Base-by-base conservation (phyloP, 2,888 invertebrate genomes). In the Drosophila anomelani region DNA sequence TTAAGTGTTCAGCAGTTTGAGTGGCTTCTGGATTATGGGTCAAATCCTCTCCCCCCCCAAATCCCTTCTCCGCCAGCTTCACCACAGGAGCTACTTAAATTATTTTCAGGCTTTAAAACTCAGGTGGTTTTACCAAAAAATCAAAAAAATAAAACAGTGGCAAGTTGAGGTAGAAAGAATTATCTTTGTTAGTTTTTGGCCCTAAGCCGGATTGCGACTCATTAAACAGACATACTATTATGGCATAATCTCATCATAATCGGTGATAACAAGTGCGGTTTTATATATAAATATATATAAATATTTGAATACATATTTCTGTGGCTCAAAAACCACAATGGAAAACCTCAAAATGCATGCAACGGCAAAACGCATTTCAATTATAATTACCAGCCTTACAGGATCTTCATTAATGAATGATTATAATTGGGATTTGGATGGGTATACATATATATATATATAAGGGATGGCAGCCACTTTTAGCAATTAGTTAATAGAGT, bases 1-100 rank as follows among this genome's bases (percentile, higher is more conserved):
- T 80, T 78, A 74, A 78, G 79, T 81, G 79, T 64, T 79, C 26
- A 74, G 68, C 74, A 71, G 53, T 69, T 69, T 70, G 71, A 76
- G 74, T 70, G 76, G 76, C 80, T 67, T 60, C 68, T 58, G 77
- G 79, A 70, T 78, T 78, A 70, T 70, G 76, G 49, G 61, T 47
- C 54, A 57, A 41, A 26, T 55, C 38, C 57, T 61, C 26, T 5
- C 15, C n/a, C 46, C 46, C 13, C 3, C 13, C 3, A 26, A 26
- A 26, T 0, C 26, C 3, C 23, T 10, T 8, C 29, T 23, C 1
- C 13, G 6, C 3, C 23, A 4, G 9, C 15, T 6, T 5, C 43
- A 39, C 63, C 63, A 15, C 29, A 53, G 54, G 13, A 55, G 54
- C 64, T 47, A 64, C 67, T 67, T 67, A 55, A 67, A 67, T 64